Conservation (phyloP, 1,140 invertebrate species). For the Galleria mellonella region DNA sequence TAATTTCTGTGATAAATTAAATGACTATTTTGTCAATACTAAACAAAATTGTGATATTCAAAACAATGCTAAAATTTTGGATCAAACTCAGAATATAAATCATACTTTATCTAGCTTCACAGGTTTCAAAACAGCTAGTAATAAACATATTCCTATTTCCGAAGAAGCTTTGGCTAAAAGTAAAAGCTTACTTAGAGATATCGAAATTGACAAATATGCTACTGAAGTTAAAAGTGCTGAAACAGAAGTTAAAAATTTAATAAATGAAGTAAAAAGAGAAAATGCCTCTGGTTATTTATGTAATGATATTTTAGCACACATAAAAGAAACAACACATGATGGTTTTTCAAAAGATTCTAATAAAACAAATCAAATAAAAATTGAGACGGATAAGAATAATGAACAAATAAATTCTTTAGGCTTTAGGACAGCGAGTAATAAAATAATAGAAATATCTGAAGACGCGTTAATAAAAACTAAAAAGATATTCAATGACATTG, state of each 20-base stretch:
- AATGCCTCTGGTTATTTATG: too few relatives aligned
- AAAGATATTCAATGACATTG: constrained; percentile 17
- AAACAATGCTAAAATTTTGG: too few relatives aligned
- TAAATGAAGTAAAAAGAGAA: too few relatives aligned
- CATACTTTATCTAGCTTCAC: constrained; percentile 6
- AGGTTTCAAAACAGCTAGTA: constrained; percentile 39
- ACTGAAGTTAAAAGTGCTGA: constrained; percentile 6
- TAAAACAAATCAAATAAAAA: too few relatives aligned
- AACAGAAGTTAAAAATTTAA: not conserved
- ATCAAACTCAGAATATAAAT: too few relatives aligned
- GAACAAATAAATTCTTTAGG: constrained; percentile 1
- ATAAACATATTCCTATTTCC: constrained; percentile 32
- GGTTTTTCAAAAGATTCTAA: too few relatives aligned
- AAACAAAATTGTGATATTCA: too few relatives aligned
- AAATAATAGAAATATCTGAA: constrained; percentile 14
- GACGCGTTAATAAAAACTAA: constrained; percentile 22
- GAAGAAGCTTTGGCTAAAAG: constrained; percentile 27
- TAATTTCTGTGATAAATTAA: too few relatives aligned
- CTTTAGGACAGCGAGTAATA: constrained; percentile 20
- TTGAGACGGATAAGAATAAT: too few relatives aligned
- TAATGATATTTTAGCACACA: too few relatives aligned
- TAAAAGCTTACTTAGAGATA: constrained; percentile 31
- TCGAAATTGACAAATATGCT: not conserved
- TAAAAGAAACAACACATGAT: too few relatives aligned
- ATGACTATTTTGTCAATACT: too few relatives aligned